Evolutionary conservation across 64 coral and sea anemone species (phyloP), one percentile per base, ranked within the genome.

Genomic region (Pachyseris speciosa): DNA sequence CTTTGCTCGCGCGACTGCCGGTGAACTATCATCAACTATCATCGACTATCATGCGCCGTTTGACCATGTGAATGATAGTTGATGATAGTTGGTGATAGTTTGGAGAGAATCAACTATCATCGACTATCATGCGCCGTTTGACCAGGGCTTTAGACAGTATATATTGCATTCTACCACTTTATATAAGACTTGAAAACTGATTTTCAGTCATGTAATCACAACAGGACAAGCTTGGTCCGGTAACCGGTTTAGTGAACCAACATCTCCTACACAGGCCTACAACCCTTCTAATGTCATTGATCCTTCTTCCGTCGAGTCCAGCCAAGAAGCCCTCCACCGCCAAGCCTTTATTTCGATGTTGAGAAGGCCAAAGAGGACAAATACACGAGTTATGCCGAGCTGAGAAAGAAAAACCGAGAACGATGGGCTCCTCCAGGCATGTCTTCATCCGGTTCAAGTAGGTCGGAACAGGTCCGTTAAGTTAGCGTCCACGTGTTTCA

Each of bases 371-470:
- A 81, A 39, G 77, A 81, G 77, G 63, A 81, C 51, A 81, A 81
- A 8, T 15, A 81, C 33, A 61, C 52, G 39, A 61, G 20, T 22
- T 81, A 41, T 12, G 51, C 34, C 60, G 77, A 81, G 33, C 25
- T 81, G 33, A 60, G 77, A 81, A 81, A 81, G n/a, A 81, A 81
- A 81, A 51, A 81, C 9, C 51, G 77, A 40, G 77, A 81, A 61
- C 33, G 77, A 20, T 81, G 77, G 77, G 27, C 32, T 1, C 77
- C 77, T 41, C 77, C 77, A 4, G 40, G 2, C 9, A 6, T 51
- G 3, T 40, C 76, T 80, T 11, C 76, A 15, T 57, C 50, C 16
- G 50, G 31, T 34, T 8, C 51, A 10, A 26, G 19, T 0, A 60
- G 77, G 36, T 39, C n/a, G n/a, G 77, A 81, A 13, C 77, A 81